Base-by-base conservation (phyloP, 92 coral and sea anemone genomes). In the Actinostola sp. region DNA sequence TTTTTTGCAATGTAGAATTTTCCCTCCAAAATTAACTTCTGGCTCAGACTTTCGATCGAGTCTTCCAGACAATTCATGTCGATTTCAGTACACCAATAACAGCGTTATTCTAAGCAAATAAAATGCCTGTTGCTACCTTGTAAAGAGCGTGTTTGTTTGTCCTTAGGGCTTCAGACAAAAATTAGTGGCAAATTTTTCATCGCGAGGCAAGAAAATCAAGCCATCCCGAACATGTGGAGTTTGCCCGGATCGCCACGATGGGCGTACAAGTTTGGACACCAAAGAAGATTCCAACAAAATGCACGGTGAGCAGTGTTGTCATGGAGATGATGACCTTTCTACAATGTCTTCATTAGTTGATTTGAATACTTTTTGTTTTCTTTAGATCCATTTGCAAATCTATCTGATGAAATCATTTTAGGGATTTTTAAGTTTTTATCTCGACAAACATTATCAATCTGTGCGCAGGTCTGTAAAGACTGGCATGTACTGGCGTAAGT, bases 401-500 rank as follows among this genome's bases (percentile, higher is more conserved):
- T 95, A 36, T 91, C 99, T 59, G 99, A 95, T 85, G 99, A 95
- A 66, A 89, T 95, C 30, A 78, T 95, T 57, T 82, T 95, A 67
- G 77, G 81, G 60, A 75, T 95, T 73, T 95, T 95, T 70, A 79
- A 84, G 67, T 78, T 85, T 70, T 79, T 95, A 53, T 69, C 86
- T 46, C 84, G 85, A 76, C 87, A 78, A 54, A 81, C 84, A 34
- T 20, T 95, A 27, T 73, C 80, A 17, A 67, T 67, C 6, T 95
- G 99, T 88, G 89, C 99, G 11, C 77, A 70, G 70, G 93, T 95
- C 28, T 92, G 97, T 50, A 95, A 86, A 63, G 84, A 85, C 75
- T 95, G 99, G 99, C 90, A 73, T 36, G 86, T 93, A 55, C 71
- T 95, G 23, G 95, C 81, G 97, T 93, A 85, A 93, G 98, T 87